A percentile compares a stretch with the other conserved stretches of the same genome.
These are phyloP conservation scores for Orientallactaga sibirica DNA, from an alignment of 2,797 vertebrate species.

Conservation along the genomic window DNA sequence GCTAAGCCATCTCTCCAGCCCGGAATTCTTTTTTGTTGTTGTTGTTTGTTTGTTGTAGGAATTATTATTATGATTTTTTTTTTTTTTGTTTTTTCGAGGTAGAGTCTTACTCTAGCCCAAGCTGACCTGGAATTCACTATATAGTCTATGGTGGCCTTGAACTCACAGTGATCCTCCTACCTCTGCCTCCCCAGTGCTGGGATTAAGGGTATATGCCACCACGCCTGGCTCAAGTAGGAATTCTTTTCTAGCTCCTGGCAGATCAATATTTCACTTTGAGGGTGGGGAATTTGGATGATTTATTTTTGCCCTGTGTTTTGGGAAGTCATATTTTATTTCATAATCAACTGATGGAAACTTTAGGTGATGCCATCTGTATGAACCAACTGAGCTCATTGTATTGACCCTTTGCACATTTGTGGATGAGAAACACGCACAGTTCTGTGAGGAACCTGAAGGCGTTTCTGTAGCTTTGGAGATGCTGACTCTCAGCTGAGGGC, in stretches of 20 bases:
- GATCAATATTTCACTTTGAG: not conserved
- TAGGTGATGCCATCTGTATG: not conserved
- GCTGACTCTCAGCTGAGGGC: no score
- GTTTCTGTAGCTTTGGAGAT: not conserved
- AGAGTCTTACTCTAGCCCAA: no score
- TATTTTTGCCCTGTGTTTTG: not conserved
- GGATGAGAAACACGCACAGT: slow-evolving; percentile 6
- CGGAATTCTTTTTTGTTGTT: no score
- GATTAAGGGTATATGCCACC: no score
- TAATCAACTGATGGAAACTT: not conserved
- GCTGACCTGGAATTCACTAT: no score
- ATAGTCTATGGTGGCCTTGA: no score
- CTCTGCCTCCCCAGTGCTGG: no score
- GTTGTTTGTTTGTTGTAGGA: no score
- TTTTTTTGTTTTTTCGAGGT: no score
- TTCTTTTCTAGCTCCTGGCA: slow-evolving; percentile 14
- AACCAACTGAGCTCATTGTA: not conserved
- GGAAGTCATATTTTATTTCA: not conserved
- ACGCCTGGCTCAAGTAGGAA: not conserved
- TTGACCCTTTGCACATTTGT: not conserved
- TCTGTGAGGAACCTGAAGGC: not conserved
- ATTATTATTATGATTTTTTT: no score
- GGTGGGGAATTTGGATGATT: not conserved
- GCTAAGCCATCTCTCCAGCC: no score
- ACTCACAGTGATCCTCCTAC: no score